Base-by-base conservation (phyloP, 2,888 invertebrate species). In the Patella pellucida region DNA sequence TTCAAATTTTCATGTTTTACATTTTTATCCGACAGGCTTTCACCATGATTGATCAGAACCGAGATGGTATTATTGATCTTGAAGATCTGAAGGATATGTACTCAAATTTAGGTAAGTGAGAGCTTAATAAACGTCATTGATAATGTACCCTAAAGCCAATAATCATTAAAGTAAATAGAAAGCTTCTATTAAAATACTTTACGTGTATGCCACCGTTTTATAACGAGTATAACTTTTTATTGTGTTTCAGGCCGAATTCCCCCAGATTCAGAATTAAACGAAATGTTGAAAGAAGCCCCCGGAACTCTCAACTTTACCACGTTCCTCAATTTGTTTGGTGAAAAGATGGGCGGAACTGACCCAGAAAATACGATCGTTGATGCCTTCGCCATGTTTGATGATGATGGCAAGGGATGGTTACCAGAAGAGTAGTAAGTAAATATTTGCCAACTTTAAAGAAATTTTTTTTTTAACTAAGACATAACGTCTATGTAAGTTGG, bases 11-110 rank as follows among this genome's bases (percentile, higher is more conserved):
- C 9, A 41, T 41, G 9, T 7, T 41, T 41, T 41, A 41, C 41
- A 69, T 62, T 15, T 9, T 41, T 41, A 41, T 1, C 41, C 41
- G 41, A 41, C 77, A 91, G 91, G 92, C 92, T 78, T 92, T 92
- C 88, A 91, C 91, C 79, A 92, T 92, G 90, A 92, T 92, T 85
- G 92, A 92, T 86, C 92, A 92, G 85, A 91, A 92, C 89, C 90
- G 92, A 85, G 92, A 92, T 79, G 92, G 92, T 52, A 86, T 92
- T 82, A 91, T 92, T 76, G 89, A 90, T 83, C 86, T 91, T 82
- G 86, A 88, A 72, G 92, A 92, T 84, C 87, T 92, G 79, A 91
- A 90, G 81, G 92, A 92, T 84, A 91, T 92, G 84, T 92, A 91
- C 84, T 91, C 92, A 78, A 90, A 91, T 78, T 88, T 92, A 85